Conservation (phyloP, 2,888 invertebrate species). For the Cerceris rybyensis region DNA sequence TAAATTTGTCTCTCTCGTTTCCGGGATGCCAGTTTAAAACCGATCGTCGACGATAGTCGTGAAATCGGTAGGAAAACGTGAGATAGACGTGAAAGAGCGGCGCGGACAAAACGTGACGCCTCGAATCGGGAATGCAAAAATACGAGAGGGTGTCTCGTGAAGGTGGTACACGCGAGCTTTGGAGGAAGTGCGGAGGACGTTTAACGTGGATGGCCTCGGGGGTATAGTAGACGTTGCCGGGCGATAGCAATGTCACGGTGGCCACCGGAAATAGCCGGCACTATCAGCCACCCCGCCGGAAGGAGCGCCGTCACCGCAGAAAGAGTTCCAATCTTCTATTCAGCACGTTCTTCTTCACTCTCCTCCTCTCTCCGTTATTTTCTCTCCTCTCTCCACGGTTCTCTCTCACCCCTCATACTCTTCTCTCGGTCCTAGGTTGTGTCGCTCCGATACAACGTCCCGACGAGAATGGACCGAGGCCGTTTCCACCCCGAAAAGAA, state of each 20-base stretch:
- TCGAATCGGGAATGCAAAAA: conserved; percentile 39
- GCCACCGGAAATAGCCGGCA: conserved; percentile 81
- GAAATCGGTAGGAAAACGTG: not conserved
- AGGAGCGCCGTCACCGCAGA: conserved; percentile 79
- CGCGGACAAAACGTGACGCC: conserved; percentile 32
- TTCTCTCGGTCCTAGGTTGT: conserved; percentile 21
- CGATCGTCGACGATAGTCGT: too few relatives aligned
- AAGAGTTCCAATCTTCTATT: conserved; percentile 82
- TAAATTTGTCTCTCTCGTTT: too few relatives aligned
- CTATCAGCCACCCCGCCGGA: conserved; percentile 80
- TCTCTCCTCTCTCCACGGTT: conserved; percentile 9
- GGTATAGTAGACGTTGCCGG: conserved; percentile 61
- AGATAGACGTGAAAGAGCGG: conserved; percentile 15
- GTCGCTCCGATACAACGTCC: conserved; percentile 62
- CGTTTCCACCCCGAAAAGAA: conserved; percentile 65
- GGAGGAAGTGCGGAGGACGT: conserved; percentile 47
- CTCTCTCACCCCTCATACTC: conserved; percentile 7
- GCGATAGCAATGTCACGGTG: conserved; percentile 80
- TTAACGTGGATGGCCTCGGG: conserved; percentile 60
- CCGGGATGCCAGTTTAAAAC: too few relatives aligned
- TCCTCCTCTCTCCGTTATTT: conserved; percentile 1
- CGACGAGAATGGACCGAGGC: conserved; percentile 61
- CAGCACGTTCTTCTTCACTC: conserved; percentile 69
- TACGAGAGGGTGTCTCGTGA: conserved; percentile 14
- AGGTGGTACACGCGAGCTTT: conserved; percentile 43